Evolutionary conservation across 2,113 vertebrate genomes (phyloP).

Genomic region (Cottus gobio): DNA sequence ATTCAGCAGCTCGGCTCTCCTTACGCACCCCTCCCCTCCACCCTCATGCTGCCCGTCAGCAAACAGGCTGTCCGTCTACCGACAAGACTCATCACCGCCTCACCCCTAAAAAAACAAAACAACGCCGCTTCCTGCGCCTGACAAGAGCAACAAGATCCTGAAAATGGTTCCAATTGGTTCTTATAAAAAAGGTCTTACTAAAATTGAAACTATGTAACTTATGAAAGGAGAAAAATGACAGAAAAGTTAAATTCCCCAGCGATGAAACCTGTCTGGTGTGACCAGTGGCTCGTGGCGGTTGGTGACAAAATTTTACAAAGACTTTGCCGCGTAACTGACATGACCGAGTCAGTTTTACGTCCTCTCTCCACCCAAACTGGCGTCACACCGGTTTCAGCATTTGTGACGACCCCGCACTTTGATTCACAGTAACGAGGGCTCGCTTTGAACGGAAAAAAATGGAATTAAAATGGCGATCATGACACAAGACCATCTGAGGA

Average conservation of each 20-base stretch:
- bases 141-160: neutral
- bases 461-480: neutral
- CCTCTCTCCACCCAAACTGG: neutral
- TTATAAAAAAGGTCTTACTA: no score
- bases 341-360: neutral
- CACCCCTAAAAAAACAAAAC: no score
- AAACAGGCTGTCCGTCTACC: constrained; percentile 19
- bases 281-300: neutral
- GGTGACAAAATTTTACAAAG: neutral
- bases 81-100: constrained; percentile 10
- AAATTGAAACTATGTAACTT: neutral
- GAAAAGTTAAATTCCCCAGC: neutral
- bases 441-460: neutral
- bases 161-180: no score
- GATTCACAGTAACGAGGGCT: neutral
- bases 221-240: neutral
- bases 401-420: neutral
- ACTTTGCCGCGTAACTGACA: neutral
- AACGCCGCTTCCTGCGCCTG: no score
- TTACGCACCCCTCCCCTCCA: neutral
- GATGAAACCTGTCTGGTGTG: neutral
- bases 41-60: constrained; percentile 29
- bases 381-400: no score
- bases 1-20: constrained; percentile 38
- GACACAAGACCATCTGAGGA: neutral